Evolutionary conservation across 2,888 invertebrate genomes (phyloP).

Genomic region (Alloscopus bannaensis): DNA sequence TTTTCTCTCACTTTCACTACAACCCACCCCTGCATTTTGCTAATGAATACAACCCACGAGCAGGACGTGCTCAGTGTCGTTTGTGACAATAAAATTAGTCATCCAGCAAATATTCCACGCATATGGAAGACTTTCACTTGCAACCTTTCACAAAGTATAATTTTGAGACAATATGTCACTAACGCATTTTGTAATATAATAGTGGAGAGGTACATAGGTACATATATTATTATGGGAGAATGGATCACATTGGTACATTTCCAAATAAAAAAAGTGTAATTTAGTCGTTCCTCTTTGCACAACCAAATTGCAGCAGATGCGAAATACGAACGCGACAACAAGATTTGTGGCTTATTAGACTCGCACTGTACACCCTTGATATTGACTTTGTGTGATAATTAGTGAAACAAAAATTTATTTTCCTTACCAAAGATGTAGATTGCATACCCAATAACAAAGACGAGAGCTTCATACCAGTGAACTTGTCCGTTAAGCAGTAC

Average conservation of each 20-base stretch:
- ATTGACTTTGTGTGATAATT: slow-evolving; percentile 20
- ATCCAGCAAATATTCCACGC: background rate
- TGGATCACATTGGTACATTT: background rate
- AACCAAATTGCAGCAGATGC: background rate
- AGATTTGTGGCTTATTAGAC: slow-evolving; percentile 8
- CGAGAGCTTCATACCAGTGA: slow-evolving; percentile 86
- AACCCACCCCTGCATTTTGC: background rate
- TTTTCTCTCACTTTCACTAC: slow-evolving; percentile 12
- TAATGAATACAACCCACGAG: slow-evolving; percentile 25
- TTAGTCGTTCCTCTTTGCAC: background rate
- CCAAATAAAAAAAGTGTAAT: no score
- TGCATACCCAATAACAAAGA: slow-evolving; percentile 84
- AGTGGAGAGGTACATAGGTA: background rate
- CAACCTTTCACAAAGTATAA: background rate
- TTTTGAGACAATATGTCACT: background rate
- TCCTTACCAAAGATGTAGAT: slow-evolving; percentile 78
- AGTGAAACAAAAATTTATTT: slow-evolving; percentile 31
- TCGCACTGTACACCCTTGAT: background rate
- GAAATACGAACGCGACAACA: background rate
- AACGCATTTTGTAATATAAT: background rate
- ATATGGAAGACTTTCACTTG: background rate
- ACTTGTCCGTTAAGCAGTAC: slow-evolving; percentile 88
- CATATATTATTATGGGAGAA: background rate
- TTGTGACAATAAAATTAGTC: background rate
- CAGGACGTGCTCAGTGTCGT: background rate